These are phyloP conservation scores for Drosophila vallismaia DNA, from an alignment of 2,888 invertebrate genomes.

Conservation along the genomic window DNA sequence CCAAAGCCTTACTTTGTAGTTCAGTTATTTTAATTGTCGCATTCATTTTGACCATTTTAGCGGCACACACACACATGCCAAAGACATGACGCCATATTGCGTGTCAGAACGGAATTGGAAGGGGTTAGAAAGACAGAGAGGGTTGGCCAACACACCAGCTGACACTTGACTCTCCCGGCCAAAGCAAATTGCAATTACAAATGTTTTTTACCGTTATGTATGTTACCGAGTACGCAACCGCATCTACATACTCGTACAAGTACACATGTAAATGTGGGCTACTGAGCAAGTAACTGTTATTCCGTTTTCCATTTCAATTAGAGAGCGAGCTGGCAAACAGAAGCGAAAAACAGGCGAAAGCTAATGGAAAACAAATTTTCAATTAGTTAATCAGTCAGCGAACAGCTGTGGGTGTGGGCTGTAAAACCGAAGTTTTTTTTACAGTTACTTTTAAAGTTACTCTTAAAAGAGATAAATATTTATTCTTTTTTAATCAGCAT, in stretches of 20 bases:
- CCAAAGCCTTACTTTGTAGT: constrained; percentile 37
- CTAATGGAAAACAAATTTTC: constrained; percentile 50
- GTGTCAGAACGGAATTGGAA: constrained; percentile 46
- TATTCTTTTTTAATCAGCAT: neutral
- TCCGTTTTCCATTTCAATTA: constrained; percentile 40
- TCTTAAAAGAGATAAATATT: neutral
- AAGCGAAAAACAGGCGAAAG: constrained; percentile 12
- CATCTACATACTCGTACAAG: neutral
- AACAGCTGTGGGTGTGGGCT: constrained; percentile 10
- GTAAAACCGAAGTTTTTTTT: no score
- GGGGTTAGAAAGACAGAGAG: constrained; percentile 6
- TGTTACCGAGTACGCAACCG: constrained; percentile 8
- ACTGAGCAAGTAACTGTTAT: constrained; percentile 8
- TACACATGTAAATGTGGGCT: constrained; percentile 13
- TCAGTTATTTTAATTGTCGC: constrained; percentile 70
- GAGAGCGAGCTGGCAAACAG: constrained; percentile 4
- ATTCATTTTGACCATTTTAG: constrained; percentile 49
- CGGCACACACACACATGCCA: constrained; percentile 33
- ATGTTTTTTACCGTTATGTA: constrained; percentile 34
- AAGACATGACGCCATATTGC: constrained; percentile 73
- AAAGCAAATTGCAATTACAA: constrained; percentile 58
- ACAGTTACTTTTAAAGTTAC: no score
- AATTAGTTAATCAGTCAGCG: constrained; percentile 48
- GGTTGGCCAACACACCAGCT: constrained; percentile 58
- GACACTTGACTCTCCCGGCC: constrained; percentile 65